Conservation (phyloP, 1,140 invertebrate species). For the Drosophila trapezifrons region DNA sequence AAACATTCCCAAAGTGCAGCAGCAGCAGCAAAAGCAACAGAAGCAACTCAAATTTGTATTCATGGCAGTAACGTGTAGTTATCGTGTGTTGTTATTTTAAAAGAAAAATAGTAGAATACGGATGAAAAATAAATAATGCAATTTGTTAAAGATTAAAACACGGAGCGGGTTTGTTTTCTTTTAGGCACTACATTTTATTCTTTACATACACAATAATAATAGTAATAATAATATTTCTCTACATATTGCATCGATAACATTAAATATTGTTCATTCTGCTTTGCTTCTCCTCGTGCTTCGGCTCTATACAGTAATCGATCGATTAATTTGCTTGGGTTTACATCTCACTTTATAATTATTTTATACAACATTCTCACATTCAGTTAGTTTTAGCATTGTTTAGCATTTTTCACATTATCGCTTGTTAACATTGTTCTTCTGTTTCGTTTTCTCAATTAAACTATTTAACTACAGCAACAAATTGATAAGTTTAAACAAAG, state of each 20-base stretch:
- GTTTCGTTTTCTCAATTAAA: conserved; percentile 56
- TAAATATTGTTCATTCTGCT: conserved; percentile 79
- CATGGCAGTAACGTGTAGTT: conserved; percentile 74
- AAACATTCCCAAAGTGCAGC: conserved; percentile 68
- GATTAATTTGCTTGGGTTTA: conserved; percentile 59
- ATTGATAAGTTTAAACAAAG: conserved; percentile 77
- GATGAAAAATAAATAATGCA: conserved; percentile 28
- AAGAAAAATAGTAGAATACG: conserved; percentile 13
- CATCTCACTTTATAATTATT: conserved; percentile 65
- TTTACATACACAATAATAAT: conserved; percentile 63
- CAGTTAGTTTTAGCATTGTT: conserved; percentile 51
- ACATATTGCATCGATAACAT: conserved; percentile 68
- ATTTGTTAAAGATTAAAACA: conserved; percentile 46
- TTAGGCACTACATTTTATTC: conserved; percentile 75
- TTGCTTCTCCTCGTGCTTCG: conserved; percentile 33
- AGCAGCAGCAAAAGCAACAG: conserved; percentile 13
- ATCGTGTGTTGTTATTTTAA: conserved; percentile 58
- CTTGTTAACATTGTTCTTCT: conserved; percentile 56
- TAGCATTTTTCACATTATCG: conserved; percentile 72
- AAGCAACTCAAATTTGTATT: conserved; percentile 67
- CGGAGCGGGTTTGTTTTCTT: conserved; percentile 19
- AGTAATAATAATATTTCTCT: conserved; percentile 62
- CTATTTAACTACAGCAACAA: conserved; percentile 80
- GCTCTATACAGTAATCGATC: conserved; percentile 54
- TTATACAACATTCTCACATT: conserved; percentile 80